phyloP scores from a whole-genome alignment of 2,113 vertebrate genomes.

The Tupaia tana region DNA sequence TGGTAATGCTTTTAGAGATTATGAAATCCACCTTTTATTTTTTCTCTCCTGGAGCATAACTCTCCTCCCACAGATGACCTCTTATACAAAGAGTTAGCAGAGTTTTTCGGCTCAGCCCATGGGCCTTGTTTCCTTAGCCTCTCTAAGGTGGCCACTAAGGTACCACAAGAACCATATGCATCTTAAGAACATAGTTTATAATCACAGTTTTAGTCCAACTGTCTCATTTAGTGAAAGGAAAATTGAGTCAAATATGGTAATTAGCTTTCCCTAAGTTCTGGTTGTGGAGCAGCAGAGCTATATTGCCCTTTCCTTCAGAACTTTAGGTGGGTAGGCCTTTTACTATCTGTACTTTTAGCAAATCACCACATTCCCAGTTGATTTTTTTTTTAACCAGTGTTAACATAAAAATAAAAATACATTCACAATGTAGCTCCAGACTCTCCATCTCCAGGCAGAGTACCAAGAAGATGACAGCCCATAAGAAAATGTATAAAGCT shows the following conservation, averaged over 20 bases:
- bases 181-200: not conserved
- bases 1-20: not conserved
- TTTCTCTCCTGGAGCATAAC: not conserved
- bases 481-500: conserved; percentile 29
- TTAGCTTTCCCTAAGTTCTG: not conserved
- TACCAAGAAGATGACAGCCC: not conserved
- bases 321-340: not conserved
- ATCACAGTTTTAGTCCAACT: not conserved
- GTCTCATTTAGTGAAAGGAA: not conserved
- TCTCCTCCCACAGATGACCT: not conserved
- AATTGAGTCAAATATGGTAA: not conserved
- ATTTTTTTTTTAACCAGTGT: conserved; percentile 8
- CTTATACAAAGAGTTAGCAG: not conserved
- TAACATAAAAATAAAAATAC: conserved; percentile 19
- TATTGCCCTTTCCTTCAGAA: not conserved
- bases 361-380: not conserved
- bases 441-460: not conserved
- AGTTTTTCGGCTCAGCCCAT: not conserved
- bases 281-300: not conserved
- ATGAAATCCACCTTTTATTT: conserved; percentile 27
- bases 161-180: not conserved
- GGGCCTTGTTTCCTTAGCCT: not conserved
- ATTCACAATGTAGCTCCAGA: not conserved
- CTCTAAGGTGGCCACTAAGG: not conserved
- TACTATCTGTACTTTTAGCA: not conserved